A percentile compares a stretch with the other conserved stretches of the same genome.
Conservation (phyloP, 2,113 vertebrate genomes). For the Ctenomys sociabilis region DNA sequence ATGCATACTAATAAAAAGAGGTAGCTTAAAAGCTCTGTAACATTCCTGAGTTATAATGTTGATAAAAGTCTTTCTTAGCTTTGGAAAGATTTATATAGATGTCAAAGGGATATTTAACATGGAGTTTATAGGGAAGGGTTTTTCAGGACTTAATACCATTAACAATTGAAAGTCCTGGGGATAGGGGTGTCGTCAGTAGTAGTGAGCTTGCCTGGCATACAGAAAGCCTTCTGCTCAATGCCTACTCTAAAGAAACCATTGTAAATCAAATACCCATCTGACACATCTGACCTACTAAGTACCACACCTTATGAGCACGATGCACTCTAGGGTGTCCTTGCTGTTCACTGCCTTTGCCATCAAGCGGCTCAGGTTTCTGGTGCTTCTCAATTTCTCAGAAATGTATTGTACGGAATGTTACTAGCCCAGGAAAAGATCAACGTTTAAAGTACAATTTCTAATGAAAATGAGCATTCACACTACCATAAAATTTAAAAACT, state of each 20-base stretch:
- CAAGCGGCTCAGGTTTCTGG: neutral
- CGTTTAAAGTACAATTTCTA: neutral
- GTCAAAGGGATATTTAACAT: neutral
- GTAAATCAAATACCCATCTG: neutral
- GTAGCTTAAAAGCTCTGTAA: neutral
- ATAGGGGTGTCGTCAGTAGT: neutral
- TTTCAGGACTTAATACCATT: neutral
- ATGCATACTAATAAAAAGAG: neutral
- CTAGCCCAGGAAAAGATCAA: neutral
- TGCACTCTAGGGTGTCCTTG: neutral
- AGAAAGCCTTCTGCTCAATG: neutral
- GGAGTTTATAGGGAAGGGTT: neutral
- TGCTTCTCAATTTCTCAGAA: neutral
- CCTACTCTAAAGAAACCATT: neutral
- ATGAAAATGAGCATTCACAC: neutral
- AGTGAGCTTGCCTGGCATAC: neutral
- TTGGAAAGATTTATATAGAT: neutral
- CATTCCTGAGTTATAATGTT: neutral
- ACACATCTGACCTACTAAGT: neutral
- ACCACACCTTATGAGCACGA: neutral
- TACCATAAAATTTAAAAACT: neutral
- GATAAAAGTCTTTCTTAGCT: neutral
- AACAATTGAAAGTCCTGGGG: neutral
- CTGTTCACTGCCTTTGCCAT: neutral
- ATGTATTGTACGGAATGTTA: neutral